phyloP scores from a whole-genome alignment of 1,140 invertebrate species.

The Oedothorax gibbosus region DNA sequence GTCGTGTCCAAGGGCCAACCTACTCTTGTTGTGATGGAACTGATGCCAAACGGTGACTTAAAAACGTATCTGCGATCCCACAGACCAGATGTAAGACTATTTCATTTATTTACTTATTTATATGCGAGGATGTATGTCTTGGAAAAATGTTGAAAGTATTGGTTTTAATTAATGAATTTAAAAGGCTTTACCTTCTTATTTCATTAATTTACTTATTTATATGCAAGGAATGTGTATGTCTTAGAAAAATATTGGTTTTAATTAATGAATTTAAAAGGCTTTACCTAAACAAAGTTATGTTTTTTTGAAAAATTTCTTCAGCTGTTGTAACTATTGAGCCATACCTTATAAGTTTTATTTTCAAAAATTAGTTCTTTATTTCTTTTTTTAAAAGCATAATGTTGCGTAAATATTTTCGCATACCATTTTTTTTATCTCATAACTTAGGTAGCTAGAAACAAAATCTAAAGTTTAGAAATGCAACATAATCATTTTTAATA shows the following conservation, averaged over 20 bases:
- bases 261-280: background rate
- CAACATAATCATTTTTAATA: no score
- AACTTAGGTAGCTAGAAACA: no score
- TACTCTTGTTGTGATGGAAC: constrained; percentile 95
- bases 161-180: background rate
- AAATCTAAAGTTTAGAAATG: no score
- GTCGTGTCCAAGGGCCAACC: constrained; percentile 94
- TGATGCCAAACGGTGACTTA: constrained; percentile 95
- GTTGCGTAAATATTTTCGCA: no score
- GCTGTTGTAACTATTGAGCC: no score
- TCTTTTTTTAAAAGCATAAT: no score
- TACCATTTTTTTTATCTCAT: no score
- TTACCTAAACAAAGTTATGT: no score
- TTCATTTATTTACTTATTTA: background rate
- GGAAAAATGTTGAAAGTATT: background rate
- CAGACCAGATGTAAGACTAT: constrained; percentile 76
- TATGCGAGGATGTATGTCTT: background rate
- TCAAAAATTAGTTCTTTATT: no score
- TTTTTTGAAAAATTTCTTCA: no score
- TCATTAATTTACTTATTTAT: background rate
- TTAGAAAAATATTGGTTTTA: background rate
- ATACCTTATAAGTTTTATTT: no score
- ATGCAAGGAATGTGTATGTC: background rate
- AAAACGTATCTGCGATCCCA: constrained; percentile 90
- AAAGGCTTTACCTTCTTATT: no score